Conservation (phyloP, 2,113 vertebrate species). For the Xiphophorus maculatus region DNA sequence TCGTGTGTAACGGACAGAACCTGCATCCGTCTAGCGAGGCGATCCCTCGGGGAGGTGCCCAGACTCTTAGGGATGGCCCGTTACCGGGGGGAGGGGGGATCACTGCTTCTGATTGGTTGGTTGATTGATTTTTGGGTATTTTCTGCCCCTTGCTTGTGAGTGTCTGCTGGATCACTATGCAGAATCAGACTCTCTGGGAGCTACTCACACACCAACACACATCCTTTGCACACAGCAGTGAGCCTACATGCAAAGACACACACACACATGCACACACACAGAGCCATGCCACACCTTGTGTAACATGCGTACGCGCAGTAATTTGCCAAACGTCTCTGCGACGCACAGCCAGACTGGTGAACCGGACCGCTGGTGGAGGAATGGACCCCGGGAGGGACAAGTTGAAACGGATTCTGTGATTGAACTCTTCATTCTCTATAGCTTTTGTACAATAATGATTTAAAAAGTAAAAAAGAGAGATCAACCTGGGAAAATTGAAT, state of each 20-base stretch:
- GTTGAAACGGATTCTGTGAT: slow-evolving; percentile 87
- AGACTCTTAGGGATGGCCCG: slow-evolving; percentile 48
- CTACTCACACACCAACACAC: slow-evolving; percentile 62
- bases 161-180: slow-evolving; percentile 78
- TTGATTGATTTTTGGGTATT: slow-evolving; percentile 32
- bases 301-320: slow-evolving; percentile 43
- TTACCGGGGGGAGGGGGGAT: slow-evolving; percentile 27
- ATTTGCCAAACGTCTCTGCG: slow-evolving; percentile 90
- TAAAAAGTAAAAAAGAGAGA: slow-evolving; percentile 60
- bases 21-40: slow-evolving; percentile 37
- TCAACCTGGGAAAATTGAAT: slow-evolving; percentile 90
- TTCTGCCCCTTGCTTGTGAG: slow-evolving; percentile 57
- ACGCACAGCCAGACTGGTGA: slow-evolving; percentile 78
- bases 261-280: slow-evolving; percentile 12
- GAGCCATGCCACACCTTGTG: slow-evolving; percentile 1
- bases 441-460: slow-evolving; percentile 96
- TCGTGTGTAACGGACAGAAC: slow-evolving; percentile 52
- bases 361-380: slow-evolving; percentile 66
- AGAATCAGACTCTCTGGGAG: slow-evolving; percentile 77
- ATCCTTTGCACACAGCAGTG: slow-evolving; percentile 46
- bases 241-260: slow-evolving; percentile 19
- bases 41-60: slow-evolving; percentile 52
- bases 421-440: slow-evolving; percentile 91
- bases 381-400: slow-evolving; percentile 69
- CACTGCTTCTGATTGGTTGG: slow-evolving; percentile 48